phyloP scores from a whole-genome alignment of 2,113 vertebrate species.

The Hippoglossus stenolepis region DNA sequence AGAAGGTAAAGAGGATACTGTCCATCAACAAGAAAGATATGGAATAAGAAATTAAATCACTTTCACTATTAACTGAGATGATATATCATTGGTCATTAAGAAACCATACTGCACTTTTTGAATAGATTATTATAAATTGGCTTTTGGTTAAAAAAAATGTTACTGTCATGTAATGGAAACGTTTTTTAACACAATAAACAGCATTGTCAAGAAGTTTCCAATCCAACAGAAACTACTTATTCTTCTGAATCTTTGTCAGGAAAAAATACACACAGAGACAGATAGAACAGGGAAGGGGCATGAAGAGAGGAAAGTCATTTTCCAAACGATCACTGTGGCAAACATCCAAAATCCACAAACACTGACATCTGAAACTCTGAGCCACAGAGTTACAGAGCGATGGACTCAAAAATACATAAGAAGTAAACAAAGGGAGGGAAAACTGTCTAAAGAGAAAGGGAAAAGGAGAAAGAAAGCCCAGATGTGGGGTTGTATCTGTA shows the following conservation, averaged over 20 bases:
- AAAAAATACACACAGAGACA: not conserved
- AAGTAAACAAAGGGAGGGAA: slow-evolving; percentile 24
- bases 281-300: not conserved
- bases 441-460: slow-evolving; percentile 8
- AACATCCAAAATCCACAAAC: slow-evolving; percentile 46
- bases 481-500: slow-evolving; percentile 3
- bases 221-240: slow-evolving; percentile 6
- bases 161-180: not conserved
- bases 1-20: no score
- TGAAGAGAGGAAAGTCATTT: slow-evolving; percentile 4
- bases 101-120: no score
- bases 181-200: not conserved
- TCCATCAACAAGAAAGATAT: no score
- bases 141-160: not conserved
- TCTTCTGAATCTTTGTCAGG: slow-evolving; percentile 8
- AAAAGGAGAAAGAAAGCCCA: slow-evolving; percentile 15
- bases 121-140: no score
- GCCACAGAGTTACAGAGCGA: slow-evolving; percentile 1
- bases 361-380: slow-evolving; percentile 26
- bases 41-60: no score
- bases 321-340: slow-evolving; percentile 15
- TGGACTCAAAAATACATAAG: slow-evolving; percentile 22
- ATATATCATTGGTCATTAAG: no score
- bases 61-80: no score
- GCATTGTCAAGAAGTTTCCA: not conserved